Conservation (phyloP, 2,113 vertebrate species). For the rabbit (Oryctolagus cuniculus) region DNA sequence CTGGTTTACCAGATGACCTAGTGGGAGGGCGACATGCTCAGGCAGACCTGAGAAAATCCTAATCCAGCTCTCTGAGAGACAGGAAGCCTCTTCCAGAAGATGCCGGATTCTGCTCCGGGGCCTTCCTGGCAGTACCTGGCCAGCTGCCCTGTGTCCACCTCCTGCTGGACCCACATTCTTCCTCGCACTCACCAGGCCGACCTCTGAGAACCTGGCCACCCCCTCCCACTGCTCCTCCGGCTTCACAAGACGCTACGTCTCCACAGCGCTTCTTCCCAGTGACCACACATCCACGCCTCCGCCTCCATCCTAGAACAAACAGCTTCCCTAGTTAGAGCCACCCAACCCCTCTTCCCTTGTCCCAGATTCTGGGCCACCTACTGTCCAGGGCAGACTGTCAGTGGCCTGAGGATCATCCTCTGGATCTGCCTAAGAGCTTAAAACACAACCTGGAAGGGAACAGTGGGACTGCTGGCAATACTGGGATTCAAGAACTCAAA, state of each 20-base stretch:
- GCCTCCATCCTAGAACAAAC: not conserved
- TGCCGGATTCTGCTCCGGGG: not conserved
- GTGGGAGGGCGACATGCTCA: not conserved
- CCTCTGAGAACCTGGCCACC: not conserved
- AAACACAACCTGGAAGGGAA: not conserved
- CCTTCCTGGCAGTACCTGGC: not conserved
- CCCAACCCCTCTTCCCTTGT: not conserved
- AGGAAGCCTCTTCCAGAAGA: not conserved
- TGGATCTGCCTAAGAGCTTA: not conserved
- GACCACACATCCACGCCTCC: not conserved
- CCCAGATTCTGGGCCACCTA: not conserved
- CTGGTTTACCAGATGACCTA: slow-evolving; percentile 15
- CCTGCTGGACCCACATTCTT: not conserved
- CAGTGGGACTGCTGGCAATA: not conserved
- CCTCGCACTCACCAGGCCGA: not conserved
- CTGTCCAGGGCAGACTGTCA: not conserved
- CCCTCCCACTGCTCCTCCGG: not conserved
- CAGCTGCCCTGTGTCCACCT: not conserved
- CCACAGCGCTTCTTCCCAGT: not conserved
- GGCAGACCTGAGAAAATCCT: not conserved
- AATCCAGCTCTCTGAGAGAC: not conserved
- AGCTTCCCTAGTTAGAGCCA: not conserved
- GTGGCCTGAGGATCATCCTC: not conserved
- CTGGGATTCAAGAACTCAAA: not conserved
- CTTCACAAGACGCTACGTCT: not conserved